Conservation (phyloP, 2,113 vertebrate species). For the Nycticorax nycticorax region DNA sequence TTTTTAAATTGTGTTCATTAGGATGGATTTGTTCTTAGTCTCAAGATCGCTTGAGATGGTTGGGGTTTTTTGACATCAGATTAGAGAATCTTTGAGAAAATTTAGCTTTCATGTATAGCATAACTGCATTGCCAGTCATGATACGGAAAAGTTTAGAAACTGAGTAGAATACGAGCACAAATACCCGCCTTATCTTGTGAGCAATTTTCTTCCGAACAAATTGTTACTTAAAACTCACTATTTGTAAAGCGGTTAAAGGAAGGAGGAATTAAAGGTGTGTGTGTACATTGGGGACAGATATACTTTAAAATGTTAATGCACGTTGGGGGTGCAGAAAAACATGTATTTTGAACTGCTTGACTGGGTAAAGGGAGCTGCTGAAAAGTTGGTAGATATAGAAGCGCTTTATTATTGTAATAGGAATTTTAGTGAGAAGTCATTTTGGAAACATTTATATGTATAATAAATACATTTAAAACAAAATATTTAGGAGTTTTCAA, state of each 20-base stretch:
- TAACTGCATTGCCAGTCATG: neutral
- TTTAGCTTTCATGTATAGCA: neutral
- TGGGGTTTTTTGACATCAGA: neutral
- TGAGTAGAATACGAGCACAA: neutral
- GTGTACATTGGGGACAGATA: neutral
- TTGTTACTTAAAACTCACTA: neutral
- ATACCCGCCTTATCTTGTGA: neutral
- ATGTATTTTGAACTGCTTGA: neutral
- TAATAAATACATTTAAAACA: constrained; percentile 40
- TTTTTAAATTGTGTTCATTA: constrained; percentile 19
- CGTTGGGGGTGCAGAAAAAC: neutral
- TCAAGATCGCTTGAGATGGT: neutral
- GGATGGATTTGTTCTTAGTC: neutral
- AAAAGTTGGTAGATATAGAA: constrained; percentile 19
- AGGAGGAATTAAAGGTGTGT: neutral
- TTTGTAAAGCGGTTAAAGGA: neutral
- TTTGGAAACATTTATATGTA: constrained; percentile 22
- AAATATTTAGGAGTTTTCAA: constrained; percentile 29
- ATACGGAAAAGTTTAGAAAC: neutral
- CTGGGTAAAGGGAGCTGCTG: neutral
- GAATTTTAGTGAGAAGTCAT: constrained; percentile 37
- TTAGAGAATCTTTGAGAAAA: neutral
- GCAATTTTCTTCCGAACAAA: neutral
- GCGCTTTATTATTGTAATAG: neutral
- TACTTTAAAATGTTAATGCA: neutral